Conservation (phyloP, 2,113 vertebrate species). For the Bombycilla garrulus region DNA sequence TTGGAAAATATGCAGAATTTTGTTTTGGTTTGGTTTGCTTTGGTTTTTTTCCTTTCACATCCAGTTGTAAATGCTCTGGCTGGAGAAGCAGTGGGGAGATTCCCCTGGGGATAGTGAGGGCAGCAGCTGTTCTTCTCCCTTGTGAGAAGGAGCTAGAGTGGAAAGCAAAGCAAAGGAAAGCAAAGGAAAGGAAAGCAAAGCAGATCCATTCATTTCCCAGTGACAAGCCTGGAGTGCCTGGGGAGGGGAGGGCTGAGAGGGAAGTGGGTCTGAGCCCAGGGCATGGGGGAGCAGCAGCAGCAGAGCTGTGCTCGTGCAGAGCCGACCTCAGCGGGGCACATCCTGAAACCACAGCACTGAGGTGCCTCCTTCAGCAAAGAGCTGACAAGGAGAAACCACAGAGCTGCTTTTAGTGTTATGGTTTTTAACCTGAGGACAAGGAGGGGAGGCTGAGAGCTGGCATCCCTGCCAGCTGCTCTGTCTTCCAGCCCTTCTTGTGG, state of each 20-base stretch:
- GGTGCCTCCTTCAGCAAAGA: background rate
- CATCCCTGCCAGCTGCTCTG: background rate
- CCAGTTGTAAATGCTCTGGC: background rate
- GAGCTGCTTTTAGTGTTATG: background rate
- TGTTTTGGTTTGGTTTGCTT: background rate
- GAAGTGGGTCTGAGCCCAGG: background rate
- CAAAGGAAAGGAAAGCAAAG: background rate
- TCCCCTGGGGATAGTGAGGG: background rate
- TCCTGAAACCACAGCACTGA: background rate
- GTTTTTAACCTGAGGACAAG: background rate
- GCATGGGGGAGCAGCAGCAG: background rate
- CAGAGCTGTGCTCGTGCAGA: background rate
- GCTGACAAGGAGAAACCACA: background rate
- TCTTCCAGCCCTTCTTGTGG: background rate
- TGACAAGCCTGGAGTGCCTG: background rate
- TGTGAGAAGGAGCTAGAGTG: background rate
- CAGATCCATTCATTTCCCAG: background rate
- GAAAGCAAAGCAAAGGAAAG: background rate
- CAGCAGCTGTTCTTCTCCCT: constrained; percentile 12
- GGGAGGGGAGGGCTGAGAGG: background rate
- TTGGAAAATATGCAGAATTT: background rate
- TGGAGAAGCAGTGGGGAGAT: background rate
- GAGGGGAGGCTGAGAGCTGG: background rate
- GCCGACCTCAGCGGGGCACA: accelerated
- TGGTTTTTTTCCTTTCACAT: background rate